Evolutionary conservation across 1,140 invertebrate species (phyloP), one percentile per base, ranked within the genome.

Genomic region (Drosophila trapezifrons): DNA sequence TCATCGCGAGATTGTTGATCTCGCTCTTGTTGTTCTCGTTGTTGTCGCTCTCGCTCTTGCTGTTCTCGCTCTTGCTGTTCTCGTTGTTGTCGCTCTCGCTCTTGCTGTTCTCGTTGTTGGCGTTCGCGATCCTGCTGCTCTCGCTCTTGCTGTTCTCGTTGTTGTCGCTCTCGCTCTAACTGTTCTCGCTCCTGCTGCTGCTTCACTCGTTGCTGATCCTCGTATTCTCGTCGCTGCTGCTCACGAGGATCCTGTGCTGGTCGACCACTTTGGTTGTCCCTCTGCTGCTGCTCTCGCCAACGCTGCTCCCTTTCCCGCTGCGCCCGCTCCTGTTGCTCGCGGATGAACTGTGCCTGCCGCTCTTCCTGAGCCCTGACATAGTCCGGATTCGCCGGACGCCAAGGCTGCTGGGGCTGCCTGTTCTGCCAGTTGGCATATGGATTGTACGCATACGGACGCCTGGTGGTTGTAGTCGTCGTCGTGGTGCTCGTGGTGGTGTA

Each of bases 391-490:
- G 54, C 27, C 0, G 73, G 63, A 18, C 17, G 43, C 32, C 35
- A 54, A 12, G 29, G 6, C 17, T 43, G 43, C 10, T 38, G 35
- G 42, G 22, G 3, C 37, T 63, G 32, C 13, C 13, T n/a, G 18
- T 12, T 67, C 29, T 55, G 78, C 25, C 45, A 52, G 12, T 55
- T 59, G 38, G 42, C 40, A 37, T 71, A 71, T 1, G 72, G 72
- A 49, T 76, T 76, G 47, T 60, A 55, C 0, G 27, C 73, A 55
- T 80, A 80, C 2, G 80, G 79, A 32, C 66, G 80, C 3, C 62
- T 46, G 5, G 76, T 65, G 12, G 46, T 47, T 3, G 40, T 49
- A 32, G 54, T 52, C 10, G 58, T 70, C 8, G 75, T 66, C 12
- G 67, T 71, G 12, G 51, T 59, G 1, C 43, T 60, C 0, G 76